Evolutionary conservation across 2,888 invertebrate species (phyloP), one percentile per base, ranked within the genome.

Genomic region (Magallana nippona): DNA sequence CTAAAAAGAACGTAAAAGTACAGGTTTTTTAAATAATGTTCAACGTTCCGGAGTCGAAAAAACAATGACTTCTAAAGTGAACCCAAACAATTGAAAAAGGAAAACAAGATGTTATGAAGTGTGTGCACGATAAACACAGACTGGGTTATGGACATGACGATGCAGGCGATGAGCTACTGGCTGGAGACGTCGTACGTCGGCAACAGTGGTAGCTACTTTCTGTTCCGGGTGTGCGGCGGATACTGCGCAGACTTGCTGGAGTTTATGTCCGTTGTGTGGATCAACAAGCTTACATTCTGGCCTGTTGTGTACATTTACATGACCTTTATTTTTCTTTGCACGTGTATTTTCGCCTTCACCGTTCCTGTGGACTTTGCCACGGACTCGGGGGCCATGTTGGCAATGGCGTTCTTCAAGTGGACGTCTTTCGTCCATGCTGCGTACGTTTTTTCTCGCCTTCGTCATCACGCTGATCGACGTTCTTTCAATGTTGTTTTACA

Each of bases 301-400:
- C 71, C 71, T 13, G 10, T 71, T 27, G 32, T 71, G 71, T 71
- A 71, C 27, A 71, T 71, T 27, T 71, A 71, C 71, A 71, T 71
- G 19, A 3, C 32, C 13, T 71, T 71, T 2, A 27, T 71, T 13
- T 8, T 27, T 13, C 13, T 27, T 1, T 71, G 71, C 15, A 71
- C 71, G 71, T 27, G 71, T 13, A 27, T 71, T 27, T 71, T 71
- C 71, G 22, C 32, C 27, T 71, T 27, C 71, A 15, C 27, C 1
- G 71, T 71, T 11, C 71, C 71, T 13, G 71, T 27, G 22, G 71
- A 71, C 27, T 71, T 71, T 27, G 22, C 22, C 32, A 71, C 71
- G 32, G 71, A 71, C 15, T 11, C 71, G 13, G 32, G 32, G 32
- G 71, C 71, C 1, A 13, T 71, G 15, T 15, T 71, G 27, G 19